Base-by-base conservation (phyloP, 1,140 invertebrate species). In the Ctenoplectra terminalis region DNA sequence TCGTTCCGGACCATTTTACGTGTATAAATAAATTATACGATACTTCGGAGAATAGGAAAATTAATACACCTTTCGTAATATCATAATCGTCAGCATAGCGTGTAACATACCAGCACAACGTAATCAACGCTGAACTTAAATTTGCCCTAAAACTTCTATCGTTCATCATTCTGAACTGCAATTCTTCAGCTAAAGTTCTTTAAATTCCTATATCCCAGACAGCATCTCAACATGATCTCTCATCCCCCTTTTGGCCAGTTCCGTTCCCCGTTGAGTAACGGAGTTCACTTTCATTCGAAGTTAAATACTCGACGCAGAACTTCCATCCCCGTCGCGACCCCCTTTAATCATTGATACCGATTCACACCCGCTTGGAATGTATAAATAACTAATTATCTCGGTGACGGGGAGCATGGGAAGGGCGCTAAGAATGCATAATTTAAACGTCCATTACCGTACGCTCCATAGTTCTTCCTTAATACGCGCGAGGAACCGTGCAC, bases 371-470 rank as follows among this genome's bases (percentile, higher is more conserved):
- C 87, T 89, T 84, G 84, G 83, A 91, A 91, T 89, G 90, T 90
- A 90, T 92, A 91, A 92, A 92, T 92, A 90, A 92, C 88, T 90
- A 90, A 92, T 92, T 91, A 90, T 84, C 83, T 70, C 66, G 54
- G 69, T 73, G 77, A 84, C 81, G 80, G 40, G 43, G 77, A 34
- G 23, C 37, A 71, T 37, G 54, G 66, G 46, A 9, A 82, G 82
- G 79, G 72, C 72, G 61, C 70, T 60, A 82, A 80, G 70, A 85
- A 90, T 91, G 89, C 88, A 92, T 92, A 92, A 92, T 92, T 91
- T 83, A 90, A 90, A 90, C 86, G 84, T 91, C 90, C 89, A 92
- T 92, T 92, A 92, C 73, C 86, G 85, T 82, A 48, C 76, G 56
- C 82, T 64, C 75, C 72, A 80, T 88, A 86, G 87, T 86, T 81